Evolutionary conservation across 2,797 vertebrate genomes (phyloP), one percentile per base, ranked within the genome.

Genomic region (Coluber constrictor): DNA sequence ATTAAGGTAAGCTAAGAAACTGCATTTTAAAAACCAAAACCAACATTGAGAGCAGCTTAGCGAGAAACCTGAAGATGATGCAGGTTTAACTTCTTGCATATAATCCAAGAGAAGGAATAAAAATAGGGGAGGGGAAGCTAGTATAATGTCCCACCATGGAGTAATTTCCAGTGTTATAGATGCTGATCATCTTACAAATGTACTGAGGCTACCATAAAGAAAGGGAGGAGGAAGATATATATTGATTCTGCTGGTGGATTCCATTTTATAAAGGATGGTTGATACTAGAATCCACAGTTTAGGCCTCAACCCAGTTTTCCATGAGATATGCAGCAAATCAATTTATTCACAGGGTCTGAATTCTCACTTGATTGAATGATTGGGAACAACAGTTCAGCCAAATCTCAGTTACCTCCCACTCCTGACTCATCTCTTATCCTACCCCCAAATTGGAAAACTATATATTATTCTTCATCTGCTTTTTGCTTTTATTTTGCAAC

Each of bases 11-110:
- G 7, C n/a, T 18, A 74, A 74, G n/a, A 74, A 20, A 7, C 13
- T 16, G 2, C 29, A 70, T 70, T 32, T 70, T 70, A 70, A 70
- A 70, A 70, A 70, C 29, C 63, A n/a, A 70, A 70, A 32, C 5
- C 29, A 70, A 32, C 13, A 70, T 1, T 70, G n/a, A 32, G 13
- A 70, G 63, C 63, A 32, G 12, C 13, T 70, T n/a, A 70, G 12
- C 32, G n/a, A 32, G 63, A 70, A 70, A 92, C 95, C 94, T 95
- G 93, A 95, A 97, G 90, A 93, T 87, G 92, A 94, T 95, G 92
- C 37, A 95, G 90, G 25, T 96, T 96, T 97, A 97, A 96, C 95
- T 96, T 94, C 94, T 94, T 94, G 94, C 95, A 95, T 63, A 70
- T 51, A 59, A 54, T 86, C 93, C 91, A 90, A 95, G n/a, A 70